These are phyloP conservation scores for Charanyca ferruginea DNA, from an alignment of 2,888 invertebrate species.

Conservation along the genomic window DNA sequence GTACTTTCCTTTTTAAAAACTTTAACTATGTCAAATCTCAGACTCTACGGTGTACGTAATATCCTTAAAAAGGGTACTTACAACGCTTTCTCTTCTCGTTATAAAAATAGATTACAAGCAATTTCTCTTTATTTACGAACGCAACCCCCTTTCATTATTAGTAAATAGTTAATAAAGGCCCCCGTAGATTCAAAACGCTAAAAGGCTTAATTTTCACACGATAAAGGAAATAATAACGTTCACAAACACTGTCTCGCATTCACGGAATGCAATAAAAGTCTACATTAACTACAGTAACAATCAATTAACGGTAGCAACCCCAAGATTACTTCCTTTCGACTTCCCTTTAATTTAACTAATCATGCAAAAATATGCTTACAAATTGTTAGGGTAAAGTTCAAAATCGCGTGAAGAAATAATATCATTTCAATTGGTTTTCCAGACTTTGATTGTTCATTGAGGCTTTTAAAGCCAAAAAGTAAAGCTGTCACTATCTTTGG, in stretches of 20 bases:
- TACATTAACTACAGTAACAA: slow-evolving; percentile 75
- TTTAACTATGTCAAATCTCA: too few relatives aligned
- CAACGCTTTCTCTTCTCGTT: too few relatives aligned
- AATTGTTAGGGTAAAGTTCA: slow-evolving; percentile 28
- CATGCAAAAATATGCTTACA: slow-evolving; percentile 33
- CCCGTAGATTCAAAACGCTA: slow-evolving; percentile 13
- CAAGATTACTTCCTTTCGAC: slow-evolving; percentile 70
- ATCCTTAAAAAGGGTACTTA: too few relatives aligned
- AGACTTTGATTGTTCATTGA: slow-evolving; percentile 48
- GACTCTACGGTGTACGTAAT: too few relatives aligned
- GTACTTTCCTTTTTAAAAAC: too few relatives aligned
- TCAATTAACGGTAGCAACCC: slow-evolving; percentile 74
- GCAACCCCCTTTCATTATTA: not conserved
- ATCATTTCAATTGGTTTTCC: slow-evolving; percentile 55
- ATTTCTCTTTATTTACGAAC: too few relatives aligned
- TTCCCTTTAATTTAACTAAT: slow-evolving; percentile 20
- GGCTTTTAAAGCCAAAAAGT: slow-evolving; percentile 47
- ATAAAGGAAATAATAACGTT: slow-evolving; percentile 51
- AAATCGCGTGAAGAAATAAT: slow-evolving; percentile 10
- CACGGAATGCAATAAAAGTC: slow-evolving; percentile 69
- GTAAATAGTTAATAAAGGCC: slow-evolving; percentile 23
- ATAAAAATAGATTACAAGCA: too few relatives aligned
- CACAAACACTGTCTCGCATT: slow-evolving; percentile 53
- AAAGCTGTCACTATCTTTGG: slow-evolving; percentile 46
- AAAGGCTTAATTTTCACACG: slow-evolving; percentile 56